A percentile compares a stretch with the other conserved stretches of the same genome.
Conservation (phyloP, 1,140 invertebrate species). For the Heliconius melpomene region DNA sequence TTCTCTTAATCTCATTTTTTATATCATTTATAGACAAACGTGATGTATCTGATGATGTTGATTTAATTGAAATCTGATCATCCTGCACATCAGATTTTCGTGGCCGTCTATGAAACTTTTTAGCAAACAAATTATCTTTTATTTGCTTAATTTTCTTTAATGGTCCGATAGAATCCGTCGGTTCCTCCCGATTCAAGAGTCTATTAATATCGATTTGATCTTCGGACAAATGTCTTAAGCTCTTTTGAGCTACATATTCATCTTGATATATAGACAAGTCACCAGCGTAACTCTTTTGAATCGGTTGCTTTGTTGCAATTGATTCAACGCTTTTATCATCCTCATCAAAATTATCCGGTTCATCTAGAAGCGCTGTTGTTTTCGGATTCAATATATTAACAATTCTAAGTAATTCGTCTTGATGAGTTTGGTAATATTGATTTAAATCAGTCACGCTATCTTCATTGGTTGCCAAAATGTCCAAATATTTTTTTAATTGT, state of each 20-base stretch:
- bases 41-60: constrained; percentile 72
- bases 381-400: constrained; percentile 69
- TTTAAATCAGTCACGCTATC: constrained; percentile 66
- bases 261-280: constrained; percentile 69
- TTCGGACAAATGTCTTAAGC: constrained; percentile 66
- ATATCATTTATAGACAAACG: constrained; percentile 72
- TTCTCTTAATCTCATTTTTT: constrained; percentile 73
- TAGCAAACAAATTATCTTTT: constrained; percentile 65
- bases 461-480: constrained; percentile 78
- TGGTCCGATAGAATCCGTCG: constrained; percentile 55
- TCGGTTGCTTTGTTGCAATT: constrained; percentile 45
- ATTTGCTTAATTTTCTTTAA: constrained; percentile 67
- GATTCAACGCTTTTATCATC: constrained; percentile 66
- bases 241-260: constrained; percentile 61
- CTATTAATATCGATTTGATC: constrained; percentile 69
- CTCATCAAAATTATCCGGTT: constrained; percentile 63
- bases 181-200: constrained; percentile 61
- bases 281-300: constrained; percentile 62
- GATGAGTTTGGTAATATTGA: constrained; percentile 69
- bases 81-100: constrained; percentile 64
- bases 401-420: constrained; percentile 66
- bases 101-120: constrained; percentile 53
- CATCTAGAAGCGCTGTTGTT: constrained; percentile 62
- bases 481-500: constrained; percentile 79
- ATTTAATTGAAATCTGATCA: constrained; percentile 69